Evolutionary conservation across 30 jellyfish, hydroid and myxozoan genomes (phyloP).

Genomic region (Hydractinia symbiolongicarpus): DNA sequence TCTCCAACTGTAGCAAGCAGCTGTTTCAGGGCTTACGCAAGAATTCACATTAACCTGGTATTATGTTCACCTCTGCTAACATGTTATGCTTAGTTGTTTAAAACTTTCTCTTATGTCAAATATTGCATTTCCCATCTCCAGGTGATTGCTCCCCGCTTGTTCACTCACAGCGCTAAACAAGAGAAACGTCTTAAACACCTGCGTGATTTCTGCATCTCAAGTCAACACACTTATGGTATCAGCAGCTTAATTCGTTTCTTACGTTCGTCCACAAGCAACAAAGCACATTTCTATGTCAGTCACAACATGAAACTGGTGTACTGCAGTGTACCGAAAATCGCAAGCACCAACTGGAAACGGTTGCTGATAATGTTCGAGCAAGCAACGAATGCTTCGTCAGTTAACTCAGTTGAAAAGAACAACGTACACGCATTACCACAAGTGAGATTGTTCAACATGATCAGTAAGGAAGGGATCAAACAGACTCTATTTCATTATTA

Average conservation of each 20-base stretch:
- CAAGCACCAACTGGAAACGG: constrained; percentile 38
- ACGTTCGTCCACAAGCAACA: constrained; percentile 14
- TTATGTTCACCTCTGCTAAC: too few relatives aligned
- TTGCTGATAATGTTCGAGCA: constrained; percentile 17
- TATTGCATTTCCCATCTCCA: too few relatives aligned
- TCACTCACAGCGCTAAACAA: background rate
- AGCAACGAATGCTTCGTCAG: background rate
- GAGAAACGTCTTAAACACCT: constrained; percentile 9
- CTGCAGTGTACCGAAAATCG: constrained; percentile 30
- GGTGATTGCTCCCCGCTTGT: background rate
- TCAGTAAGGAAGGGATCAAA: constrained; percentile 16
- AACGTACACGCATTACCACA: constrained; percentile 19
- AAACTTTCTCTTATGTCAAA: too few relatives aligned
- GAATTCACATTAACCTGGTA: too few relatives aligned
- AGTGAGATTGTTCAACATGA: background rate
- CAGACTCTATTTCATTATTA: constrained; percentile 8
- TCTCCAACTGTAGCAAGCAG: too few relatives aligned
- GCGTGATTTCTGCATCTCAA: background rate
- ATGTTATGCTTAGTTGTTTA: too few relatives aligned
- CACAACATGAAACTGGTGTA: constrained; percentile 2
- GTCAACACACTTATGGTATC: background rate
- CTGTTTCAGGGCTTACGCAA: too few relatives aligned
- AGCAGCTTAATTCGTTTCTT: background rate
- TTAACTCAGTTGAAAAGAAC: background rate
- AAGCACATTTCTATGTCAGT: constrained; percentile 30